Base-by-base conservation (phyloP, 2,797 vertebrate species). In the Liparis tanakae region DNA sequence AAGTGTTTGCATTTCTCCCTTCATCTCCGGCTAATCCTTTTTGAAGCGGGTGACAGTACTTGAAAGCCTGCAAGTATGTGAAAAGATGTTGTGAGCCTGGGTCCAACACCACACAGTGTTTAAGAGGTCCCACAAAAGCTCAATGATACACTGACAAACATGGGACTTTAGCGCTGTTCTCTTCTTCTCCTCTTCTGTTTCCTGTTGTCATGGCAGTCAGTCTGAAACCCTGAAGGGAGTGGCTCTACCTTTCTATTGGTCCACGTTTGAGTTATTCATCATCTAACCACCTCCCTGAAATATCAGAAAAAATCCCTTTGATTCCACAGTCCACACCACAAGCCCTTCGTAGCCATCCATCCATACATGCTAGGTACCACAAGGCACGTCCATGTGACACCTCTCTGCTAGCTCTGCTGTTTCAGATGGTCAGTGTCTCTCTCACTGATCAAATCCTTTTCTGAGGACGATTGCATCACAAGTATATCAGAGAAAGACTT, bases 91-190 rank as follows among this genome's bases (percentile, higher is more conserved):
- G 89, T 70, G 53, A 91, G 89, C 72, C 87, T 60, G 91, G 86
- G 87, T 92, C 87, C 86, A 86, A 91, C 88, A 90, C 84, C 87
- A 91, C 91, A 92, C 91, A 93, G 93, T 92, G 91, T 90, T 93
- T 82, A 88, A 88, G 87, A 92, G 89, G 91, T 94, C 92, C 91
- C 92, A 93, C 91, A 91, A 85, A 90, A 93, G 87, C 89, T 91
- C 92, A 89, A 91, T 93, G 93, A 93, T 91, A 94, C 90, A 92
- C 91, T 91, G 92, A 92, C 90, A 91, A 79, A 92, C 87, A 94
- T 91, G 92, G 92, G 90, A 94, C 92, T 87, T 83, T 88, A 88
- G 78, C 89, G 81, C 67, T 71, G 36, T 58, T 83, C 69, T 83
- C 61, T 73, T 62, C 73, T 58, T 70, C 72, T 64, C 46, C 71